These are phyloP conservation scores for Drosophila peninsularis DNA, from an alignment of 2,888 invertebrate species.

Conservation along the genomic window DNA sequence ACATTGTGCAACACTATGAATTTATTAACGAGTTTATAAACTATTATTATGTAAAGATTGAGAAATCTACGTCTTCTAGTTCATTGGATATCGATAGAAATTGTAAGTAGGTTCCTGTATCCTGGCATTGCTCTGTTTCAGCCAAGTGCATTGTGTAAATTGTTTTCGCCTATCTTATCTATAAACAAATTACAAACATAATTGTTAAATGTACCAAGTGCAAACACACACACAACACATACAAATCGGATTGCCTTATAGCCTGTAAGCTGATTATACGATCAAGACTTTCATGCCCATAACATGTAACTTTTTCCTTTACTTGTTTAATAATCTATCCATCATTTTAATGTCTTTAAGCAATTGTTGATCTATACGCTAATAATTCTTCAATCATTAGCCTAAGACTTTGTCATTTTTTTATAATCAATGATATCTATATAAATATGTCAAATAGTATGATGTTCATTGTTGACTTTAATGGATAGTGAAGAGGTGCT, in stretches of 20 bases:
- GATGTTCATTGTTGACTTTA: background rate
- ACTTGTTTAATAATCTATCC: background rate
- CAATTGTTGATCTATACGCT: constrained; percentile 33
- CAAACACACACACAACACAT: constrained; percentile 30
- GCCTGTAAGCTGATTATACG: constrained; percentile 63
- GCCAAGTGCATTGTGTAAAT: constrained; percentile 66
- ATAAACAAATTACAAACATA: constrained; percentile 46
- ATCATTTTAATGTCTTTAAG: constrained; percentile 22
- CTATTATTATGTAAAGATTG: constrained; percentile 62
- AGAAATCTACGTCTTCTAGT: constrained; percentile 62
- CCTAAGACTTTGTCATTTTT: constrained; percentile 41
- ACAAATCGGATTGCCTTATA: constrained; percentile 75
- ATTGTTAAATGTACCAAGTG: constrained; percentile 63
- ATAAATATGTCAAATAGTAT: constrained; percentile 22
- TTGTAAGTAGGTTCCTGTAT: constrained; percentile 68
- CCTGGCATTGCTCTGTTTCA: constrained; percentile 33
- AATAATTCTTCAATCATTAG: constrained; percentile 40
- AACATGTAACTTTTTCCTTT: constrained; percentile 11
- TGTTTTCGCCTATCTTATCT: constrained; percentile 48
- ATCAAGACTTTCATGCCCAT: constrained; percentile 45
- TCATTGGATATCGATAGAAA: constrained; percentile 68
- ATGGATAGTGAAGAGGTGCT: background rate
- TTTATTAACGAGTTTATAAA: constrained; percentile 80
- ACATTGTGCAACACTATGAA: constrained; percentile 77
- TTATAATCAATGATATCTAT: constrained; percentile 17